These are phyloP conservation scores for Ormyrus thymus DNA, from an alignment of 2,888 invertebrate species.

Conservation along the genomic window DNA sequence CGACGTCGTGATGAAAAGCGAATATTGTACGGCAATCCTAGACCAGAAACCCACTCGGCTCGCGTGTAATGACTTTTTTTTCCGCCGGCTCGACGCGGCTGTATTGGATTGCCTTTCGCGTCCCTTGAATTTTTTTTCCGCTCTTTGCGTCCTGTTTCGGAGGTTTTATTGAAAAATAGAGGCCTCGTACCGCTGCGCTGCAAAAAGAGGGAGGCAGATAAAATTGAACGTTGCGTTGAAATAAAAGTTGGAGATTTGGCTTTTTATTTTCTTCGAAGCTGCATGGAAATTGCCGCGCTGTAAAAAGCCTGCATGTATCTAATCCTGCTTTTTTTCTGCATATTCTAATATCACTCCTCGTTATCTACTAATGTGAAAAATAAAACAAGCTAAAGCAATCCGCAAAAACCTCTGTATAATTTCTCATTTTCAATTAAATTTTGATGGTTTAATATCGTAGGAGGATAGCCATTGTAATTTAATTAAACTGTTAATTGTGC, in stretches of 20 bases:
- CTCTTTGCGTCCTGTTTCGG: slow-evolving; percentile 2
- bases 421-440: too few species aligned
- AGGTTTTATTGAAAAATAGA: slow-evolving; percentile 54
- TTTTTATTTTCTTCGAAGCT: too few species aligned
- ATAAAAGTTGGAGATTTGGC: slow-evolving; percentile 32
- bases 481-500: too few species aligned
- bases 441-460: too few species aligned
- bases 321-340: too few species aligned
- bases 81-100: background rate
- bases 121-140: slow-evolving; percentile 31
- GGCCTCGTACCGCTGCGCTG: background rate
- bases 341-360: too few species aligned
- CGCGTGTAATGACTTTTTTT: slow-evolving; percentile 54
- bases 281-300: too few species aligned
- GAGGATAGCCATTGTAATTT: too few species aligned
- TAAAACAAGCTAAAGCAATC: too few species aligned
- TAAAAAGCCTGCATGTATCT: too few species aligned
- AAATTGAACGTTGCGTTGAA: slow-evolving; percentile 38
- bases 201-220: background rate
- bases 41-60: slow-evolving; percentile 9
- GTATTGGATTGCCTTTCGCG: slow-evolving; percentile 26
- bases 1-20: slow-evolving; percentile 34
- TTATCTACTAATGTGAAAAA: too few species aligned
- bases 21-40: slow-evolving; percentile 38
- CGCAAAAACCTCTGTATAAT: too few species aligned